Conservation (phyloP, 2,113 vertebrate genomes). For the Xiphophorus hellerii region DNA sequence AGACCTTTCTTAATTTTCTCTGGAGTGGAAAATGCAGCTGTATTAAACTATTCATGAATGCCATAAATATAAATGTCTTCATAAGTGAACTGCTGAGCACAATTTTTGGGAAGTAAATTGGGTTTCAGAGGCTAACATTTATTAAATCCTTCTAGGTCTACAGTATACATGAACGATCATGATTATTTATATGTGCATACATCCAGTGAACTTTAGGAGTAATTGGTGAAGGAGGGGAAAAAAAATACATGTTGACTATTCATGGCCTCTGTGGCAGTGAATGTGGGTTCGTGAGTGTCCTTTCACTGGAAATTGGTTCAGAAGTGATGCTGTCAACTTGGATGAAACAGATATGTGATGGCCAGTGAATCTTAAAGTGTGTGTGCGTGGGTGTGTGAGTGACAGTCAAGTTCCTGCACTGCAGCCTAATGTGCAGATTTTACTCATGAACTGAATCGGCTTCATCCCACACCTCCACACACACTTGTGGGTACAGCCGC, state of each 20-base stretch:
- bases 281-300: constrained; percentile 1
- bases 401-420: constrained; percentile 26
- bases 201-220: constrained; percentile 15
- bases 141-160: constrained; percentile 16
- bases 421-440: constrained; percentile 40
- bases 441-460: constrained; percentile 18
- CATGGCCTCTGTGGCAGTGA: constrained; percentile 17
- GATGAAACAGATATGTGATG: constrained; percentile 40
- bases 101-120: constrained; percentile 18
- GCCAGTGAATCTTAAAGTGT: constrained; percentile 35
- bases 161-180: constrained; percentile 13
- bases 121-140: constrained; percentile 24
- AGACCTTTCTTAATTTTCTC: neutral
- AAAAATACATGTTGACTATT: constrained; percentile 23
- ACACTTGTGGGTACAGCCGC: constrained; percentile 44
- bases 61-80: constrained; percentile 15
- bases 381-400: neutral
- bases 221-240: neutral
- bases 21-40: constrained; percentile 13
- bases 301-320: constrained; percentile 49
- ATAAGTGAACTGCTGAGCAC: constrained; percentile 6
- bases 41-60: constrained; percentile 45
- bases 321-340: constrained; percentile 53
- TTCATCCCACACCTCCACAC: neutral
- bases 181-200: constrained; percentile 8